A percentile compares a stretch with the other conserved stretches of the same genome.
Conservation (phyloP, 2,113 vertebrate species). For the Nicator chloris region DNA sequence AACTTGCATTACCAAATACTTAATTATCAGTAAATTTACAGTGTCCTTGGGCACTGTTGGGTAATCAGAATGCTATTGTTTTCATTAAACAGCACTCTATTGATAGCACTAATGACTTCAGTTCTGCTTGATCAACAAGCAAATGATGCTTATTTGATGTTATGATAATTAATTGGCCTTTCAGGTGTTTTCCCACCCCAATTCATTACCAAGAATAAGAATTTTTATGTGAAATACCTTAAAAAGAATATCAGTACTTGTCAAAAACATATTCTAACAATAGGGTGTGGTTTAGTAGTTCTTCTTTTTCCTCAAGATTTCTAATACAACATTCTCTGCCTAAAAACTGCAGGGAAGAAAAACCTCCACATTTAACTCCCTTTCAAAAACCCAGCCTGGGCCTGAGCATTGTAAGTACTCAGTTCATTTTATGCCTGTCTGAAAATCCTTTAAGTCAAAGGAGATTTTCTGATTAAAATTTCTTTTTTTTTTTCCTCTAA, state of each 20-base stretch:
- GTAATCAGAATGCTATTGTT: conserved; percentile 39
- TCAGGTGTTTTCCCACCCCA: conserved; percentile 27
- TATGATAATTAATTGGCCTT: conserved; percentile 43
- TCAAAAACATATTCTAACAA: neutral
- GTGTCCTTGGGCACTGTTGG: conserved; percentile 20
- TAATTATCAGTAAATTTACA: conserved; percentile 51
- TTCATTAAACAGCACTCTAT: conserved; percentile 47
- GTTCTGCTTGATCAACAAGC: conserved; percentile 58
- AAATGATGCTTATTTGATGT: conserved; percentile 35
- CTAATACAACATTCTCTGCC: neutral
- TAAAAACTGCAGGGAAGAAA: neutral
- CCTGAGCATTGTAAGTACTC: neutral
- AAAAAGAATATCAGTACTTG: neutral
- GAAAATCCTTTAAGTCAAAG: neutral
- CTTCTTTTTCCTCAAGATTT: neutral
- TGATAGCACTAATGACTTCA: conserved; percentile 36
- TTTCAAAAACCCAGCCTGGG: neutral
- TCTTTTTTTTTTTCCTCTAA: neutral
- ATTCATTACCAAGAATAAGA: neutral
- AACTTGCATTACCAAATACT: neutral
- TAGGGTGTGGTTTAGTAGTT: neutral
- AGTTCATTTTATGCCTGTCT: neutral
- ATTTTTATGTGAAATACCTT: neutral
- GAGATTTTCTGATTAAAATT: neutral
- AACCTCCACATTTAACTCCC: neutral